Evolutionary conservation across 2,113 vertebrate genomes (phyloP).

Genomic region (Eurystomus gularis): DNA sequence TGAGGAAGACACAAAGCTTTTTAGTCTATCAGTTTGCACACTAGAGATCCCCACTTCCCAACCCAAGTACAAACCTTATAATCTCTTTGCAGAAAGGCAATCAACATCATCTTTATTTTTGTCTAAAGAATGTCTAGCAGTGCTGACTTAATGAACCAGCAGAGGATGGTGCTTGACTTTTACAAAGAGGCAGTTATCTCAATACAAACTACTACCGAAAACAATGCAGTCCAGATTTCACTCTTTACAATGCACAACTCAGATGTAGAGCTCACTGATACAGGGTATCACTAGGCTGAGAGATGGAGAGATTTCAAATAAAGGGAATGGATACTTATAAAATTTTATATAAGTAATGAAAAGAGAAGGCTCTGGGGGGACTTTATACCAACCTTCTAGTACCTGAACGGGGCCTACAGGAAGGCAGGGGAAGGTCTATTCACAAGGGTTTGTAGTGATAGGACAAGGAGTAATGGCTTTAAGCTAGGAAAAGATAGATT

Average conservation of each 20-base stretch:
- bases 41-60: neutral
- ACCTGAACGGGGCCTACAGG: too few relatives aligned
- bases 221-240: neutral
- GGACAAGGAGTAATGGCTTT: too few relatives aligned
- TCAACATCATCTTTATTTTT: neutral
- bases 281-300: neutral
- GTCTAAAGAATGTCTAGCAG: neutral
- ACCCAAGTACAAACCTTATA: neutral
- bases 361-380: too few relatives aligned
- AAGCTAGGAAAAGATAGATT: too few relatives aligned
- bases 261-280: neutral
- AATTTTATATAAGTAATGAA: neutral
- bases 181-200: neutral
- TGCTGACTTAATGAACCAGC: neutral
- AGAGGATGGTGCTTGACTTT: neutral
- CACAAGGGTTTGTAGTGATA: too few relatives aligned
- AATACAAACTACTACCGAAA: neutral
- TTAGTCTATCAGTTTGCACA: neutral
- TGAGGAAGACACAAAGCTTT: neutral
- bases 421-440: too few relatives aligned
- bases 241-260: neutral
- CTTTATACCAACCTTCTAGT: too few relatives aligned
- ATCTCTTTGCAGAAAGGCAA: neutral
- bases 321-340: neutral
- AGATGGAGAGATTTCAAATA: neutral